Percentiles rank a stretch among this genome's conserved stretches.
phyloP scores from a whole-genome alignment of 2,888 invertebrate genomes.

The Junonia oenone region DNA sequence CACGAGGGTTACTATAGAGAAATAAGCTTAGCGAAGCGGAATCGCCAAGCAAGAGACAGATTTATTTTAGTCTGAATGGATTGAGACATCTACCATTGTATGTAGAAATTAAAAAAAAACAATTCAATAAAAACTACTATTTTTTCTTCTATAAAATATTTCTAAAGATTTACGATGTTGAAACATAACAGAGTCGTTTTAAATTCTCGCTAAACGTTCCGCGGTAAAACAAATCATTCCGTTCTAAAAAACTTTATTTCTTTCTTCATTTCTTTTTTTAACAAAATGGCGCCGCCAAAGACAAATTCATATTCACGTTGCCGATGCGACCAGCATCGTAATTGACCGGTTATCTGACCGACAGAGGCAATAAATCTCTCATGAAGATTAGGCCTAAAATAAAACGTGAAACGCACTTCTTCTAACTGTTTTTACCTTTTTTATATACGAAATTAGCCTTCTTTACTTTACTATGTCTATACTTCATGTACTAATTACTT shows the following conservation, averaged over 20 bases:
- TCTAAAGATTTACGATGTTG: not conserved
- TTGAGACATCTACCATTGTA: not conserved
- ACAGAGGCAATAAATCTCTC: constrained; percentile 50
- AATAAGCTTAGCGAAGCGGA: too few relatives aligned
- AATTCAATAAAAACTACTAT: not conserved
- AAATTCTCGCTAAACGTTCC: constrained; percentile 15
- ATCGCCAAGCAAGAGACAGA: too few relatives aligned
- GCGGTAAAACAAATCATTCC: constrained; percentile 20
- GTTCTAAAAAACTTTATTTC: constrained; percentile 16
- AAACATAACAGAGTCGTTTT: constrained; percentile 7
- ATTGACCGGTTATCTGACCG: constrained; percentile 27
- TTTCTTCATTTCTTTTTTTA: constrained; percentile 11
- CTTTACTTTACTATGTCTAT: too few relatives aligned
- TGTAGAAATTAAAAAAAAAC: not conserved
- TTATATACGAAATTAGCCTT: not conserved
- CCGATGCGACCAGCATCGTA: constrained; percentile 8
- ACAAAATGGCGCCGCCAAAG: constrained; percentile 19
- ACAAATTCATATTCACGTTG: constrained; percentile 12
- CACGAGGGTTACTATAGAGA: too few relatives aligned
- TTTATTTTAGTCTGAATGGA: too few relatives aligned
- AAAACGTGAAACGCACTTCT: constrained; percentile 43
- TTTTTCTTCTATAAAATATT: not conserved
- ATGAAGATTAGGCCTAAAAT: constrained; percentile 42
- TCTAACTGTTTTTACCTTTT: not conserved
- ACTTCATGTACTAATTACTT: too few relatives aligned